These are phyloP conservation scores for Rhopalosiphum maidis DNA, from an alignment of 1,140 invertebrate species.

Conservation along the genomic window DNA sequence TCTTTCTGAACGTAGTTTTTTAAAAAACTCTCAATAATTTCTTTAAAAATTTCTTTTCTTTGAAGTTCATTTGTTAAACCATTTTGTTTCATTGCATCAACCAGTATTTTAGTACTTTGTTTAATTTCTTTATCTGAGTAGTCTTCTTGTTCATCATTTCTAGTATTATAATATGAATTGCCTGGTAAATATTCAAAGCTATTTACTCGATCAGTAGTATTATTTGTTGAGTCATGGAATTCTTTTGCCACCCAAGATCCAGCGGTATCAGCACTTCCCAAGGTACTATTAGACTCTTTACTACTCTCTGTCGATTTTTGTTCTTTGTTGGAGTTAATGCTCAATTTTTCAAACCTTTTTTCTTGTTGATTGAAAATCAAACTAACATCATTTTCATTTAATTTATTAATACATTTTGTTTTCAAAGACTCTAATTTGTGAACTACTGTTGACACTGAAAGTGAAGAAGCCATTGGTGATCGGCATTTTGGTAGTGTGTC, in stretches of 20 bases:
- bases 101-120: constrained; percentile 20
- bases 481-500: constrained; percentile 16
- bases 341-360: background rate
- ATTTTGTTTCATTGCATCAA: constrained; percentile 49
- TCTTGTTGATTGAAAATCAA: background rate
- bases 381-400: background rate
- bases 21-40: constrained; percentile 36
- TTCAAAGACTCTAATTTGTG: constrained; percentile 30
- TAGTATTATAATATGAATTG: constrained; percentile 63
- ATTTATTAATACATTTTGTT: background rate
- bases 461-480: constrained; percentile 43
- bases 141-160: background rate
- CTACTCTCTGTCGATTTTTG: constrained; percentile 13
- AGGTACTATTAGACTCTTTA: constrained; percentile 34
- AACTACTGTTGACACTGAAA: constrained; percentile 51
- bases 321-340: background rate
- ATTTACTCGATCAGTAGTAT: constrained; percentile 63
- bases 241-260: constrained; percentile 50
- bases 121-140: constrained; percentile 31
- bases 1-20: background rate
- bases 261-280: constrained; percentile 47
- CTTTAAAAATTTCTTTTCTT: constrained; percentile 47
- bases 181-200: constrained; percentile 67
- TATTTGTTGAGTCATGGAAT: constrained; percentile 51
- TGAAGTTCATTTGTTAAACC: constrained; percentile 28